Base-by-base conservation (phyloP, 2,797 vertebrate genomes). In the Momotus momota region DNA sequence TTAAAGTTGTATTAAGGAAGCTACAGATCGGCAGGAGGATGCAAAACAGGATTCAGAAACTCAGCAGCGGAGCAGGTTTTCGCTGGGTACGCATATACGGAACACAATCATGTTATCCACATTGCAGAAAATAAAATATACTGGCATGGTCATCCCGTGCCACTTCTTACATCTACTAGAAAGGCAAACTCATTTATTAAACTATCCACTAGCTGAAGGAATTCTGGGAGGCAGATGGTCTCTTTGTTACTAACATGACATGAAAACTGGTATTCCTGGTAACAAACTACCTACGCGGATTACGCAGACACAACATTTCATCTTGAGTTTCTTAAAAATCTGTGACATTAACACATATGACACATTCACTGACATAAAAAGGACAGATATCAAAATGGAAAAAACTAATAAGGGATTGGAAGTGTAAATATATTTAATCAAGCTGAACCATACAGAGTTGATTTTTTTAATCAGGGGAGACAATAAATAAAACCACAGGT, bases 171-270 rank as follows among this genome's bases (percentile, higher is more conserved):
- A 61, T 29, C 71, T 41, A 23, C 46, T 38, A 23, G 0, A 7
- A 58, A 71, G 43, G 66, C 29, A 46, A 95, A 91, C 14, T 55
- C 38, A 87, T 64, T 70, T 58, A 82, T 51, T 79, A 75, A 91
- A 67, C 51, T 46, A 65, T 7, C 73, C 60, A 15, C 25, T 26
- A 57, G 61, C 58, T 71, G 52, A 51, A 96, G n/a, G 51, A 86
- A 85, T 19, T 88, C 60, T 65, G 73, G 61, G 71, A 96, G 64
- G 82, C 93, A 94, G 83, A 88, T 52, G 77, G 62, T 57, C 46
- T 64, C 27, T 92, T 81, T 80, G 48, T 86, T 92, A 91, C 69
- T 91, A 91, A 65, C 41, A 55, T 20, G 69, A 71, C 84, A 41
- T 2, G n/a, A 86, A 64, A 33, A 19, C 31, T 67, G 0, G 0